phyloP scores from a whole-genome alignment of 1,140 invertebrate genomes.

The Tetragnatha versicolor region DNA sequence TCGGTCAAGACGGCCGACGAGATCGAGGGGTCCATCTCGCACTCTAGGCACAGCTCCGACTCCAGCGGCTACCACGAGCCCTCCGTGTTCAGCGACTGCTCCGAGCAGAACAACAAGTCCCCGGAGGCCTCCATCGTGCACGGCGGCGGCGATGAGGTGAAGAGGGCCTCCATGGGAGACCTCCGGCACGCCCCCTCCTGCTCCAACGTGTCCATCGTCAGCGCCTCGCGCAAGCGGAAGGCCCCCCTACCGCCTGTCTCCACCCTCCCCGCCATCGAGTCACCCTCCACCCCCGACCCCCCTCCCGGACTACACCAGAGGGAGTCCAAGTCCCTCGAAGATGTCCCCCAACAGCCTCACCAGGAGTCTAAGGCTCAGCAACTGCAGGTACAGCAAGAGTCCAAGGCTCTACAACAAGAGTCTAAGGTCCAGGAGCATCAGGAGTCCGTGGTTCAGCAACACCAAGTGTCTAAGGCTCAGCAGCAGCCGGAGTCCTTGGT shows the following conservation, averaged over 20 bases:
- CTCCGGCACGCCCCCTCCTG: slow-evolving; percentile 52
- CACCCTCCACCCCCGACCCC: slow-evolving; percentile 27
- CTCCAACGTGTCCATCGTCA: slow-evolving; percentile 56
- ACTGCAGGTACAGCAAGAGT: no score
- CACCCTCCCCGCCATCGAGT: slow-evolving; percentile 39
- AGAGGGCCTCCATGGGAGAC: slow-evolving; percentile 52
- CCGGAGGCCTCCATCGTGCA: slow-evolving; percentile 61
- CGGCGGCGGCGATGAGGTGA: slow-evolving; percentile 50
- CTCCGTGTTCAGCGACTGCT: slow-evolving; percentile 72
- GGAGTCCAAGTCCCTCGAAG: neutral
- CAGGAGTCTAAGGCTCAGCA: neutral
- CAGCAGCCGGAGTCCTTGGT: neutral
- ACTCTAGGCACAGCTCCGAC: slow-evolving; percentile 78
- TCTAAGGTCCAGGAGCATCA: neutral
- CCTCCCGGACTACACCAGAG: neutral
- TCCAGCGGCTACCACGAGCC: slow-evolving; percentile 80
- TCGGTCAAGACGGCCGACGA: slow-evolving; percentile 37
- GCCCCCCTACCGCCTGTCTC: slow-evolving; percentile 58
- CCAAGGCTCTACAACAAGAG: neutral
- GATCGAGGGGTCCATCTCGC: slow-evolving; percentile 65
- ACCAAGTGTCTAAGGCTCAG: no score
- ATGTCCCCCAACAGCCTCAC: neutral
- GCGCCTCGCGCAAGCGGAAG: slow-evolving; percentile 57
- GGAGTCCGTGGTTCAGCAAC: neutral
- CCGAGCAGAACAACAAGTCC: slow-evolving; percentile 59